A percentile compares a stretch with the other conserved stretches of the same genome.
These are phyloP conservation scores for Ophiodon elongatus DNA, from an alignment of 2,113 vertebrate genomes.

Conservation along the genomic window DNA sequence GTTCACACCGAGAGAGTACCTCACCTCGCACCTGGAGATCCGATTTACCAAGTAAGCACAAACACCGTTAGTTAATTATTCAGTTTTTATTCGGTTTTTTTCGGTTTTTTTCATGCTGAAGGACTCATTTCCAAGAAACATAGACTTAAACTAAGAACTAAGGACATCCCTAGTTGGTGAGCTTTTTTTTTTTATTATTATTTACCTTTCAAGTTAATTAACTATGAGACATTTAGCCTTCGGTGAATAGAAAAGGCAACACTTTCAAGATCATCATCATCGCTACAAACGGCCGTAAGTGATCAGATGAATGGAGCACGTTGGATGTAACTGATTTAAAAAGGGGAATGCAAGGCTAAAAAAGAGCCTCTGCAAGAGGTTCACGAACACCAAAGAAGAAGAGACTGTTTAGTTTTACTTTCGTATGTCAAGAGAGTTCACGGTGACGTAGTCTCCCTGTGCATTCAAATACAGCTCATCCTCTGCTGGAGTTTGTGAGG, in stretches of 20 bases:
- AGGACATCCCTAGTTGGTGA: background rate
- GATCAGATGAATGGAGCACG: background rate
- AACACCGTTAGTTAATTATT: no score
- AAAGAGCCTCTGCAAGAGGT: background rate
- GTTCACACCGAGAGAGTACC: constrained; percentile 97
- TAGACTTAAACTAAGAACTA: background rate
- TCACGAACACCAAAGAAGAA: background rate
- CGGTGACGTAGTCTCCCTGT: background rate
- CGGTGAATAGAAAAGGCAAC: background rate
- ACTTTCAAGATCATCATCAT: background rate
- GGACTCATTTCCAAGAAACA: background rate
- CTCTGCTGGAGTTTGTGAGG: background rate
- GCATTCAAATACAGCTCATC: background rate
- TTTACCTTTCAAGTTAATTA: background rate
- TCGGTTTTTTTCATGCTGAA: background rate
- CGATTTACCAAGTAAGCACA: constrained; percentile 96
- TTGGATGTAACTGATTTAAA: no score
- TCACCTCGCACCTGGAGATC: constrained; percentile 99
- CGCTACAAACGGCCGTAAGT: background rate
- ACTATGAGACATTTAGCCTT: no score
- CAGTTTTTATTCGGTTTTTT: no score
- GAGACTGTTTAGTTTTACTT: background rate
- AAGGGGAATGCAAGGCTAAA: background rate
- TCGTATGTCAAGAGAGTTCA: background rate
- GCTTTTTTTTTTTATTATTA: no score